phyloP scores from a whole-genome alignment of 2,113 vertebrate genomes.

The Apteryx mantelli region DNA sequence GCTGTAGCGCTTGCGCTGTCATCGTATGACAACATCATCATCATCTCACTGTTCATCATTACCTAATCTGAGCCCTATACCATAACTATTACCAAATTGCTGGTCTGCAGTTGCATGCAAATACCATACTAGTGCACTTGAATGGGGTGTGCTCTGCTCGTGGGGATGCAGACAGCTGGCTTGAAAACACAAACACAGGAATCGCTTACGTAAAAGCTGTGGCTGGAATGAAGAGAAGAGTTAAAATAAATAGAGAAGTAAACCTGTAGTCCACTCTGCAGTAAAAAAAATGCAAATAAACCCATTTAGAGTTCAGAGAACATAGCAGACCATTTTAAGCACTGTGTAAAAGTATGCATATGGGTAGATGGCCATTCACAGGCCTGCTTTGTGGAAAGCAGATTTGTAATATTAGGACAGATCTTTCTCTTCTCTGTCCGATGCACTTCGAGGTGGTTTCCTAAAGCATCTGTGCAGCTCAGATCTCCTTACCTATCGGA shows the following conservation, averaged over 20 bases:
- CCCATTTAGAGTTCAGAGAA: not conserved
- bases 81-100: accelerated
- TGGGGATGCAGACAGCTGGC: no score
- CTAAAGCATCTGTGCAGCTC: not conserved
- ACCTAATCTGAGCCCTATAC: not conserved
- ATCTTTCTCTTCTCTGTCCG: not conserved
- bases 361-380: not conserved
- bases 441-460: not conserved
- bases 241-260: not conserved
- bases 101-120: not conserved
- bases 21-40: accelerated
- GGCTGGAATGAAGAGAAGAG: not conserved
- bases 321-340: not conserved
- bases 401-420: not conserved
- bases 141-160: no score
- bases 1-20: not conserved
- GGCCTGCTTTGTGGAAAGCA: not conserved
- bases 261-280: not conserved
- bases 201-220: not conserved
- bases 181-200: not conserved
- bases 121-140: no score
- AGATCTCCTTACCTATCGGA: not conserved
- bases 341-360: accelerated
- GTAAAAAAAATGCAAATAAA: not conserved
- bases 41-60: not conserved